These are phyloP conservation scores for Exephanes ischioxanthus DNA, from an alignment of 2,888 invertebrate species.

Conservation along the genomic window DNA sequence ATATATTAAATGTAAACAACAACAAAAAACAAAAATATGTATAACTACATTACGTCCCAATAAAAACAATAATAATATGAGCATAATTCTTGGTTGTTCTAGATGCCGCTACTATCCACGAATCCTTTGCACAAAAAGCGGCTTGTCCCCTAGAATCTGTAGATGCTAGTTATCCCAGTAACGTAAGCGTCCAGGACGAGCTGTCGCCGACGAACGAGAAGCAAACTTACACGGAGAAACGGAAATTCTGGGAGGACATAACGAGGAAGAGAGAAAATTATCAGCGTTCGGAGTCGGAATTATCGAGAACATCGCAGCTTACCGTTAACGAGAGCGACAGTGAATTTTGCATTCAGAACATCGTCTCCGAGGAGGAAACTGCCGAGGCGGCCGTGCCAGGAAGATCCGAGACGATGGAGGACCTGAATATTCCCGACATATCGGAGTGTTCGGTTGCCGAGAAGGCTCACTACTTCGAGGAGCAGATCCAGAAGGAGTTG, in stretches of 20 bases:
- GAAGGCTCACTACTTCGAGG: conserved; percentile 87
- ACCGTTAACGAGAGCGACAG: conserved; percentile 83
- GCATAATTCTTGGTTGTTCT: conserved; percentile 82
- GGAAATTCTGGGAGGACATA: conserved; percentile 84
- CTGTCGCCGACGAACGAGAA: conserved; percentile 79
- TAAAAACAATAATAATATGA: conserved; percentile 71
- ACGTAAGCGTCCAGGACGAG: conserved; percentile 75
- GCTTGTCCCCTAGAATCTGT: conserved; percentile 83
- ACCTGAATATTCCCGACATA: conserved; percentile 84
- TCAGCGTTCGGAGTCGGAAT: conserved; percentile 82
- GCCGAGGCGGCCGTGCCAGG: conserved; percentile 74
- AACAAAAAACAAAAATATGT: conserved; percentile 15
- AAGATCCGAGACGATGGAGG: conserved; percentile 79
- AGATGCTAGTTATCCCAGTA: conserved; percentile 84
- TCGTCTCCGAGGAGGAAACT: conserved; percentile 76
- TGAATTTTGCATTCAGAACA: conserved; percentile 78
- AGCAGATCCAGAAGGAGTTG: conserved; percentile 88
- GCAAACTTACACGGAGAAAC: conserved; percentile 83
- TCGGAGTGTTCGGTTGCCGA: conserved; percentile 86
- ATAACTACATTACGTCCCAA: conserved; percentile 56
- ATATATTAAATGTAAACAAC: conserved; percentile 44
- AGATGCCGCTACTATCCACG: conserved; percentile 83
- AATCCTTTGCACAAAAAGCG: conserved; percentile 83
- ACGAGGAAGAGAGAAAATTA: conserved; percentile 82
- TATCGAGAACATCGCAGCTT: conserved; percentile 81